These are phyloP conservation scores for Agrilus cyanescens DNA, from an alignment of 2,888 invertebrate species.

Conservation along the genomic window DNA sequence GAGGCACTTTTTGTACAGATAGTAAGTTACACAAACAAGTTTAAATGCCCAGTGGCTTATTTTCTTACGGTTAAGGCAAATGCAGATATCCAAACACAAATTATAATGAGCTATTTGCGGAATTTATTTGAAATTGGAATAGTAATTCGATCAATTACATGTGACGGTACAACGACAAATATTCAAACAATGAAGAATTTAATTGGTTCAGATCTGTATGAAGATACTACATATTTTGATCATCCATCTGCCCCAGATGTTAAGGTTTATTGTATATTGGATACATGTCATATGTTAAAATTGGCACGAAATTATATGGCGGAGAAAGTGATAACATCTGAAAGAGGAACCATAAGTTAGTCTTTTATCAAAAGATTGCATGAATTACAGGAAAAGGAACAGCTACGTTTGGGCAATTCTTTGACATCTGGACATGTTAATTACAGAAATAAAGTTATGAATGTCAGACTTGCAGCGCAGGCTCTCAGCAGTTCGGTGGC, in stretches of 20 bases:
- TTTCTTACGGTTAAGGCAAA: conserved; percentile 9
- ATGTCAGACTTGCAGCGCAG: conserved; percentile 4
- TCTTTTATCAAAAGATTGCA: no score
- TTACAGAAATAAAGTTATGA: conserved; percentile 7
- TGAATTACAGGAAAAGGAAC: background rate
- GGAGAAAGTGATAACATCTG: no score
- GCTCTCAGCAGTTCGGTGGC: conserved; percentile 4
- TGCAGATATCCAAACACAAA: conserved; percentile 8
- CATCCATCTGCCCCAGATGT: background rate
- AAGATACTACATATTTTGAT: background rate
- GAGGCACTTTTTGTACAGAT: conserved; percentile 9
- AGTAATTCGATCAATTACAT: conserved; percentile 7
- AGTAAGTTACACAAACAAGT: conserved; percentile 9
- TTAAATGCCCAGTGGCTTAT: conserved; percentile 10
- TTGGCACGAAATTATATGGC: background rate
- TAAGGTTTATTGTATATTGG: conserved; percentile 1
- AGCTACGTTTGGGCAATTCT: background rate
- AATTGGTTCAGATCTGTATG: no score
- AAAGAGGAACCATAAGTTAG: no score
- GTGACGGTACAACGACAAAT: conserved; percentile 9
- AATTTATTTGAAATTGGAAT: conserved; percentile 8
- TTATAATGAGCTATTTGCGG: conserved; percentile 6
- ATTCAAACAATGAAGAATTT: conserved; percentile 3
- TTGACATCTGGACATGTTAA: background rate
- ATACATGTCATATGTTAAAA: conserved; percentile 3